Conservation (phyloP, 2,797 vertebrate species). For the Odontamblyopus rebecca region DNA sequence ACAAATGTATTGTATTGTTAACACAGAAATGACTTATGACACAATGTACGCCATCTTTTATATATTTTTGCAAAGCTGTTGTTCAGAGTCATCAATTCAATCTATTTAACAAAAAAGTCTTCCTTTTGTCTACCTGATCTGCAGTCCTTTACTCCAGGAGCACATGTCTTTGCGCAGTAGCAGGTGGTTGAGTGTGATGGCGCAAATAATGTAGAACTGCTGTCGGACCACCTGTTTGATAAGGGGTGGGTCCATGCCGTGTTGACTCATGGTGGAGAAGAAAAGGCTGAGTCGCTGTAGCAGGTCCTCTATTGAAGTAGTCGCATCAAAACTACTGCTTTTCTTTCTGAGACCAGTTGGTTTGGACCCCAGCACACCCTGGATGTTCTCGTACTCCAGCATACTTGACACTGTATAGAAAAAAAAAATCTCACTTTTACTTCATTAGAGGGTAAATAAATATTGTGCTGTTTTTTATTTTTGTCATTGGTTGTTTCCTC, state of each 20-base stretch:
- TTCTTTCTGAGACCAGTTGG: constrained; percentile 92
- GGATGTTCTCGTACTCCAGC: constrained; percentile 93
- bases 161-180: constrained; percentile 98
- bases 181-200: constrained; percentile 91
- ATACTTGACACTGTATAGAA: constrained; percentile 86
- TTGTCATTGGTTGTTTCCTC: too few relatives aligned
- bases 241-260: constrained; percentile 87
- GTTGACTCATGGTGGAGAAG: constrained; percentile 87
- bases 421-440: not conserved
- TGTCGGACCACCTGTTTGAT: constrained; percentile 91
- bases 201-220: constrained; percentile 92
- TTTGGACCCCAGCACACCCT: constrained; percentile 90
- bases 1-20: not conserved
- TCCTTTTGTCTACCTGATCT: constrained; percentile 83
- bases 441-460: not conserved
- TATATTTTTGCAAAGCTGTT: not conserved
- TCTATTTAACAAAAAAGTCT: not conserved
- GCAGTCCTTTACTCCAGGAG: constrained; percentile 98
- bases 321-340: constrained; percentile 84
- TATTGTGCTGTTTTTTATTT: too few relatives aligned
- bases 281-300: constrained; percentile 86
- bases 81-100: not conserved
- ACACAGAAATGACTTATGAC: not conserved
- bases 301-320: constrained; percentile 88
- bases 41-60: not conserved